A percentile compares a stretch with the other conserved stretches of the same genome.
These are phyloP conservation scores for Kryphioiulus occultus DNA, from an alignment of 2,888 invertebrate species.

Conservation along the genomic window DNA sequence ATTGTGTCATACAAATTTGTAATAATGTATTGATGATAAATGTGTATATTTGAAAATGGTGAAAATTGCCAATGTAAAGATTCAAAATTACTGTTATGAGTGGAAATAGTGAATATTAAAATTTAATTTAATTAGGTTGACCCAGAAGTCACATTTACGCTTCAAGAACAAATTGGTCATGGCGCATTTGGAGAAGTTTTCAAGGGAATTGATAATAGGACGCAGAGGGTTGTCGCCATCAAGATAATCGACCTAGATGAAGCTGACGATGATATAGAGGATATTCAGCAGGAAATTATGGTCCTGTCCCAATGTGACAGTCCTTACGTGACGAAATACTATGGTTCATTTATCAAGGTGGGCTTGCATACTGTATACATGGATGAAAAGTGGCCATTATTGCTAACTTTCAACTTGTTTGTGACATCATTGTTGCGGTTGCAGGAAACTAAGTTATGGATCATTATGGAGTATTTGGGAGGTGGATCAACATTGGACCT, in stretches of 20 bases:
- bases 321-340: constrained; percentile 99
- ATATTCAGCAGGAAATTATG: constrained; percentile 99
- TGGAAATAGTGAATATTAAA: too few species aligned
- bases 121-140: constrained; percentile 71
- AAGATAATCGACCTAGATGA: constrained; percentile 99
- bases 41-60: too few species aligned
- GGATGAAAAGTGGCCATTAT: background rate
- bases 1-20: too few species aligned
- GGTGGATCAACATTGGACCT: constrained; percentile 98
- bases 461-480: constrained; percentile 99
- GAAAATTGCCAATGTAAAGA: too few species aligned
- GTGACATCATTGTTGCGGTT: constrained; percentile 53
- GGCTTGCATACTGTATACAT: too few species aligned
- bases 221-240: constrained; percentile 97
- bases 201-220: constrained; percentile 98
- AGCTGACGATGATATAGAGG: constrained; percentile 99
- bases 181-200: constrained; percentile 98
- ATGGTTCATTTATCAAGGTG: constrained; percentile 98
- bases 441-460: constrained; percentile 99
- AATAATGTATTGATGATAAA: too few species aligned
- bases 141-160: constrained; percentile 98
- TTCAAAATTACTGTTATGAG: too few species aligned
- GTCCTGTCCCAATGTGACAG: constrained; percentile 99
- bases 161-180: constrained; percentile 96
- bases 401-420: background rate